phyloP scores from a whole-genome alignment of 2,113 vertebrate genomes.

The Phrynosoma platyrhinos region DNA sequence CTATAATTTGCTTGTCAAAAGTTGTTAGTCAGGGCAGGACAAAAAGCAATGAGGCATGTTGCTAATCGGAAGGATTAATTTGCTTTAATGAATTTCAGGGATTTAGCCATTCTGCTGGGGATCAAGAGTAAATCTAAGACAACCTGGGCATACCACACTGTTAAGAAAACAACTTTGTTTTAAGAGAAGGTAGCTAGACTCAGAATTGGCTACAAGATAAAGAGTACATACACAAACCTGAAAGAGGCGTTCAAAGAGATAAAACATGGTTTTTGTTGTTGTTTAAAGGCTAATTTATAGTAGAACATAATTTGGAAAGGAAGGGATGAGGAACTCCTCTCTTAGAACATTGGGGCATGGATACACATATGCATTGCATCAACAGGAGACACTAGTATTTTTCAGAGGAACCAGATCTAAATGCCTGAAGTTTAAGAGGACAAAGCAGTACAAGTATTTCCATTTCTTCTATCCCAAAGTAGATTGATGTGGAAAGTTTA shows the following conservation, averaged over 20 bases:
- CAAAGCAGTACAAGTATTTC: background rate
- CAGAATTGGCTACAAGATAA: background rate
- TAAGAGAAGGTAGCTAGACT: background rate
- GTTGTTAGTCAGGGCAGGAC: slow-evolving; percentile 65
- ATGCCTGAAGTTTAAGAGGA: background rate
- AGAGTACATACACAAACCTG: background rate
- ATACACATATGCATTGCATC: background rate
- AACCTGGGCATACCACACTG: background rate
- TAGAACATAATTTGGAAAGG: background rate
- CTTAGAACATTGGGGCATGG: background rate
- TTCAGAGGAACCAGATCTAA: background rate
- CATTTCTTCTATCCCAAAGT: background rate
- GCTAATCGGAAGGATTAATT: slow-evolving; percentile 67
- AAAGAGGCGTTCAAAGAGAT: background rate
- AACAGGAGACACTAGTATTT: background rate
- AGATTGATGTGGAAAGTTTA: background rate
- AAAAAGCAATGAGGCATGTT: slow-evolving; percentile 61
- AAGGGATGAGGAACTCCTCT: background rate
- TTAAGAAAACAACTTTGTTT: slow-evolving; percentile 2
- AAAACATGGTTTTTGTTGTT: background rate
- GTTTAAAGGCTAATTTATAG: background rate
- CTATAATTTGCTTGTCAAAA: slow-evolving; percentile 76
- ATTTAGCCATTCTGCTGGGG: slow-evolving; percentile 28
- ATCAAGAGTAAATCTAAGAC: slow-evolving; percentile 40
- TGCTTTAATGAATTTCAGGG: slow-evolving; percentile 56